Percentiles rank a stretch among this genome's conserved stretches.
Evolutionary conservation across 2,113 vertebrate genomes (phyloP).

Genomic region (Chrysochloris asiatica): DNA sequence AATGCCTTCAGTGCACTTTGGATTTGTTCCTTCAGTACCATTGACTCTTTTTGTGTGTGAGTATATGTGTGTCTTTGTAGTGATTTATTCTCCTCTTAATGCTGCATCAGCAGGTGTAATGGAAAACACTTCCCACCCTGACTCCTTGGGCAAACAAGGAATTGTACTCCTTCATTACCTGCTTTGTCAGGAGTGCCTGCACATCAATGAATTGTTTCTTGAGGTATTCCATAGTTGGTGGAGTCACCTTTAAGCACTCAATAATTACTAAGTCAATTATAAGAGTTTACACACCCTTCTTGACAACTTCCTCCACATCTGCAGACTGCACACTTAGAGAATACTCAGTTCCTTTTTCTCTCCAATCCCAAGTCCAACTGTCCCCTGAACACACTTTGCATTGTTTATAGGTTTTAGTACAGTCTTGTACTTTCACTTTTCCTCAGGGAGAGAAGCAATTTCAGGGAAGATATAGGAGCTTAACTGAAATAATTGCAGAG

Average conservation of each 20-base stretch:
- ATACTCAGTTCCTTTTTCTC: no score
- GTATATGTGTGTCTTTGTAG: no score
- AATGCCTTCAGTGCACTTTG: no score
- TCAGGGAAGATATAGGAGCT: no score
- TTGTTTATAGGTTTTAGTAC: no score
- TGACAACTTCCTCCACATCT: constrained; percentile 94
- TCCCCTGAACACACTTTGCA: no score
- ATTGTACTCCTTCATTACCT: constrained; percentile 94
- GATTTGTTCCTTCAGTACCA: no score
- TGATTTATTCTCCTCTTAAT: constrained; percentile 59
- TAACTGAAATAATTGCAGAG: no score
- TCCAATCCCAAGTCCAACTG: no score
- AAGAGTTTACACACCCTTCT: constrained; percentile 88
- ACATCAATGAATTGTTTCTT: constrained; percentile 89
- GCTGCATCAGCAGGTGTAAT: constrained; percentile 93
- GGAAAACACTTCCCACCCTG: constrained; percentile 94
- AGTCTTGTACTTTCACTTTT: no score
- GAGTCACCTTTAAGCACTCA: constrained; percentile 94
- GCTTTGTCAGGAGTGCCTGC: constrained; percentile 91
- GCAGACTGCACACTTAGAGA: constrained; percentile 95
- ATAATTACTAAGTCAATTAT: constrained; percentile 97
- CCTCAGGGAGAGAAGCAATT: no score
- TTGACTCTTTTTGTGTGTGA: no score
- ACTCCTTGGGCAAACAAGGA: constrained; percentile 87
- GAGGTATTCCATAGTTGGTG: constrained; percentile 91